Evolutionary conservation across 2,888 invertebrate species (phyloP).

Genomic region (Cybosia mesomella): DNA sequence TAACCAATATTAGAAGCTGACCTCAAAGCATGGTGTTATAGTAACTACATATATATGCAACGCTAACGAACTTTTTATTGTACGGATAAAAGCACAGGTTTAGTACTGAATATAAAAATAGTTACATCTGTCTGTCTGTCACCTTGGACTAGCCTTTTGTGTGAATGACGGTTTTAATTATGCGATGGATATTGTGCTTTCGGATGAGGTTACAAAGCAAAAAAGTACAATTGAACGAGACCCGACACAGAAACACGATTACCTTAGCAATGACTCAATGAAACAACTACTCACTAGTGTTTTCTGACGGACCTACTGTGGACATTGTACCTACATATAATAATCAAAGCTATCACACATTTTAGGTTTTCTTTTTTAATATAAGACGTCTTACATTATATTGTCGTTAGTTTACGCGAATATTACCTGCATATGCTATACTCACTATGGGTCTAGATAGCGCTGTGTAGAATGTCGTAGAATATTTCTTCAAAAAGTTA

Average conservation of each 20-base stretch:
- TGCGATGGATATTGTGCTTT: conserved; percentile 32
- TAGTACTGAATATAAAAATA: conserved; percentile 28
- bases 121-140: conserved; percentile 35
- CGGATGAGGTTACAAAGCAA: conserved; percentile 42
- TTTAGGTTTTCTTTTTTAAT: background rate
- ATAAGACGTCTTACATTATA: background rate
- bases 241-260: conserved; percentile 48
- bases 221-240: conserved; percentile 43
- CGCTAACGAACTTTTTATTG: conserved; percentile 30
- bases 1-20: conserved; percentile 9
- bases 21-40: conserved; percentile 6
- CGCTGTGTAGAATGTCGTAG: too few species aligned
- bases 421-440: too few species aligned
- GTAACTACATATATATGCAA: conserved; percentile 7
- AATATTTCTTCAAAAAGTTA: too few species aligned
- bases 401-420: background rate
- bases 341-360: conserved; percentile 1
- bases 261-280: conserved; percentile 31
- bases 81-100: conserved; percentile 30
- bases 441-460: too few species aligned
- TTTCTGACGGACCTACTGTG: conserved; percentile 1
- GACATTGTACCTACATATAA: conserved; percentile 9
- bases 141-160: conserved; percentile 30
- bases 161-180: conserved; percentile 35
- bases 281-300: conserved; percentile 11